Evolutionary conservation across 1,140 invertebrate genomes (phyloP), one percentile per base, ranked within the genome.

Genomic region (Sesamia nonagrioides): DNA sequence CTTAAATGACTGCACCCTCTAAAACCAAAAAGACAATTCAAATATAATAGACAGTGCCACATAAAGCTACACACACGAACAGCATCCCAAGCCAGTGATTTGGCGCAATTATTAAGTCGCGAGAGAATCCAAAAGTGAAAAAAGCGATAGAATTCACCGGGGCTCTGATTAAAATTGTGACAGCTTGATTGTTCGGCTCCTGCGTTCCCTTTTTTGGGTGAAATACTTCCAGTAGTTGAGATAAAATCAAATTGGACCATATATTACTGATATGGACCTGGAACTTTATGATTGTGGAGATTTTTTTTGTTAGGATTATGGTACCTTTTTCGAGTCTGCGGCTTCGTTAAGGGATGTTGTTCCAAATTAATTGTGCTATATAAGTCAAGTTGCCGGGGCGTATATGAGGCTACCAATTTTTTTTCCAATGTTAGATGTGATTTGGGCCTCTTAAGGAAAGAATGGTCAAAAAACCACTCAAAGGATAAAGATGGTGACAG

Each of bases 151-250:
- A 92, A 91, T 89, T 84, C 84, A 88, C 84, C 79, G 82, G 78
- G 77, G 81, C 88, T 82, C 93, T 94, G 91, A 94, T 94, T 94
- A 93, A 94, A 94, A 92, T 88, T 90, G 92, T 92, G 90, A 94
- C 91, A 86, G 88, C 89, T 86, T 91, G 92, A 94, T 94, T 94
- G 92, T 89, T 71, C 40, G 76, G 58, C 74, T 54, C 13, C 58
- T 52, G 74, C 54, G 40, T 78, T 50, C 66, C 37, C 48, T 73
- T 79, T 72, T 73, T 71, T 56, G 56, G 42, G 56, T 54, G 77
- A 73, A 79, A 72, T 73, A 56, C 58, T 78, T 78, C 71, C 75
- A 83, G 72, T 77, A 80, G 78, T 77, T 72, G 66, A 77, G 68
- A 81, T 77, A 77, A 61, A 61, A 77, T 77, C 74, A 66, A 77